Percentiles rank a stretch among this genome's conserved stretches.
These are phyloP conservation scores for Mastacembelus armatus DNA, from an alignment of 2,797 vertebrate genomes.

Conservation along the genomic window DNA sequence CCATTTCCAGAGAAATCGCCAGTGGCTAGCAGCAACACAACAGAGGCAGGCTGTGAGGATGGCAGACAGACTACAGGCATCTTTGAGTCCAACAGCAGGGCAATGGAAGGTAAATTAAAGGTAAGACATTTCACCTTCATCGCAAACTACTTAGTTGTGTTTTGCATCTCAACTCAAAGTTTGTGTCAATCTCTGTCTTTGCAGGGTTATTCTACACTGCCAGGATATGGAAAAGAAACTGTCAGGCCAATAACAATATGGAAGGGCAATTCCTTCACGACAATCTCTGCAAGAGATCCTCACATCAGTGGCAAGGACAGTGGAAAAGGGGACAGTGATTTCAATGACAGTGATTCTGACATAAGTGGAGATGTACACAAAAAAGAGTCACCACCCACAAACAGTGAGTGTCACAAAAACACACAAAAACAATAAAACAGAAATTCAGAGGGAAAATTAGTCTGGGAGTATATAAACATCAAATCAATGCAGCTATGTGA, in stretches of 20 bases:
- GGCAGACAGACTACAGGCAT: slow-evolving; percentile 82
- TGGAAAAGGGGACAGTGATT: slow-evolving; percentile 98
- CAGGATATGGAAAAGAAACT: slow-evolving; percentile 89
- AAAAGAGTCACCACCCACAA: slow-evolving; percentile 88
- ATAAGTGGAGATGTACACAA: slow-evolving; percentile 94
- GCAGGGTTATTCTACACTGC: slow-evolving; percentile 90
- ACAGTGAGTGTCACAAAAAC: slow-evolving; percentile 76
- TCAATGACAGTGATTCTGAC: slow-evolving; percentile 97
- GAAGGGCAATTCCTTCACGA: slow-evolving; percentile 96
- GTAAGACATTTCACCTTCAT: slow-evolving; percentile 76
- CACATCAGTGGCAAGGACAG: slow-evolving; percentile 99
- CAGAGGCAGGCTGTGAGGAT: slow-evolving; percentile 83
- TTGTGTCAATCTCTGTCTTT: slow-evolving; percentile 13
- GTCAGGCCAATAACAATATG: slow-evolving; percentile 91
- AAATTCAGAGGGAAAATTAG: neutral
- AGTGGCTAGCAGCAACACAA: slow-evolving; percentile 82
- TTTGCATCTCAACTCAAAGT: slow-evolving; percentile 23
- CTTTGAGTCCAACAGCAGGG: slow-evolving; percentile 89
- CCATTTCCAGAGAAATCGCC: slow-evolving; percentile 88
- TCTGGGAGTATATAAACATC: too few relatives aligned
- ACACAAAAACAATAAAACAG: neutral
- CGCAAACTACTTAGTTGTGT: neutral
- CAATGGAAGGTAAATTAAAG: slow-evolving; percentile 88
- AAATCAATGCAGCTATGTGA: neutral
- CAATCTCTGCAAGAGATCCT: slow-evolving; percentile 91